Evolutionary conservation across 2,888 invertebrate genomes (phyloP).

Genomic region (Pollenia angustigena): DNA sequence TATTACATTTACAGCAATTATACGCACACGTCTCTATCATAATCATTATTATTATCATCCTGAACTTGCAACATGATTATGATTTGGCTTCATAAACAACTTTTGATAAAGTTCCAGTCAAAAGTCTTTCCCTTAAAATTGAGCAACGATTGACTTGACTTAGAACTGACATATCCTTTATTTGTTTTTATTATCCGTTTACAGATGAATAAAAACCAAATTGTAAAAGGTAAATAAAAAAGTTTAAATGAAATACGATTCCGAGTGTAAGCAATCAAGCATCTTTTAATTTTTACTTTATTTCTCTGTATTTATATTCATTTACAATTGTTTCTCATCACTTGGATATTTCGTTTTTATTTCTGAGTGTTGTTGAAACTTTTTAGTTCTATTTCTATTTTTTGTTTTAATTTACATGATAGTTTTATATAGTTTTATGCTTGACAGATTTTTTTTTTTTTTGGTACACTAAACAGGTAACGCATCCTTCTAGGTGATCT

Average conservation of each 20-base stretch:
- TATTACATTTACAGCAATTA: conserved; percentile 33
- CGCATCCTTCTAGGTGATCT: no score
- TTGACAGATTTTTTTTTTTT: neutral
- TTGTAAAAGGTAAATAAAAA: conserved; percentile 5
- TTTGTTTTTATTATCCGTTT: conserved; percentile 24
- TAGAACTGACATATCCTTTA: conserved; percentile 14
- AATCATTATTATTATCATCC: neutral
- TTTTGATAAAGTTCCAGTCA: conserved; percentile 4
- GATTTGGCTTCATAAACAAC: neutral
- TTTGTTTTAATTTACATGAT: neutral
- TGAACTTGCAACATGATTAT: conserved; percentile 18
- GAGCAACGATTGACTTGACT: conserved; percentile 22
- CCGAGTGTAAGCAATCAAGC: neutral
- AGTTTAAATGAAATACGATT: neutral
- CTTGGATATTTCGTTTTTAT: neutral
- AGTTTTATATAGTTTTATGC: neutral
- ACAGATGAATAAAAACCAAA: neutral
- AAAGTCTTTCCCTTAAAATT: conserved; percentile 2
- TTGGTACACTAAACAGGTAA: no score
- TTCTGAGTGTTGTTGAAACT: neutral
- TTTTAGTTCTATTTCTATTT: neutral
- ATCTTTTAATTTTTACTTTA: neutral
- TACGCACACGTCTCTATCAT: conserved; percentile 6
- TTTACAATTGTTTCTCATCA: conserved; percentile 8
- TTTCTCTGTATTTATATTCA: conserved; percentile 4